A percentile compares a stretch with the other conserved stretches of the same genome.
Conservation (phyloP, 2,888 invertebrate species). For the Drosophila dives region DNA sequence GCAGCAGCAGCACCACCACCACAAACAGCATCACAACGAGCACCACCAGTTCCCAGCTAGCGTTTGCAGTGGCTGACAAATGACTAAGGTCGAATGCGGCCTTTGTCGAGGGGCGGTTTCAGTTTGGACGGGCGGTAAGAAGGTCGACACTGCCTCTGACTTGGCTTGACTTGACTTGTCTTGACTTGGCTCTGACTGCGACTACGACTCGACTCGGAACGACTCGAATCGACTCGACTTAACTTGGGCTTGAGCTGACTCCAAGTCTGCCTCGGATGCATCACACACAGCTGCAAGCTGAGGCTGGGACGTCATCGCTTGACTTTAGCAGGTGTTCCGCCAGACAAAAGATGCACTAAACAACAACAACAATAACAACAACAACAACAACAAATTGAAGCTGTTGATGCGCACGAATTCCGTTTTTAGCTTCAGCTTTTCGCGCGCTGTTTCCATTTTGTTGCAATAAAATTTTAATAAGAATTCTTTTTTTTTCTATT, state of each 20-base stretch:
- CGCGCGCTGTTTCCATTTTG: slow-evolving; percentile 71
- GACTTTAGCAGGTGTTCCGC: slow-evolving; percentile 77
- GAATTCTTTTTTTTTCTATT: slow-evolving; percentile 54
- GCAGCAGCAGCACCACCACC: slow-evolving; percentile 19
- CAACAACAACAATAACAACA: slow-evolving; percentile 49
- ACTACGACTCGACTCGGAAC: background rate
- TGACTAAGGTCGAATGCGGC: slow-evolving; percentile 75
- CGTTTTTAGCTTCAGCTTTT: slow-evolving; percentile 74
- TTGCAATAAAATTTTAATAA: slow-evolving; percentile 79
- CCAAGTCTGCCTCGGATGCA: slow-evolving; percentile 56
- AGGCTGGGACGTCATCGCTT: slow-evolving; percentile 67
- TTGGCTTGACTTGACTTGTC: slow-evolving; percentile 54
- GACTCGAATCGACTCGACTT: slow-evolving; percentile 15
- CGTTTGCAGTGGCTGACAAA: slow-evolving; percentile 69
- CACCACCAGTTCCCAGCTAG: slow-evolving; percentile 49
- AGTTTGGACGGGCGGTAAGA: slow-evolving; percentile 75
- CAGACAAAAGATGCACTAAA: slow-evolving; percentile 60
- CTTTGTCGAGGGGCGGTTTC: slow-evolving; percentile 69
- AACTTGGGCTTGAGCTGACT: slow-evolving; percentile 38
- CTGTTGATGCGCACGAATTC: slow-evolving; percentile 80
- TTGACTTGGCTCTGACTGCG: slow-evolving; percentile 1
- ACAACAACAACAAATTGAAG: slow-evolving; percentile 67
- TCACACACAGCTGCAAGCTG: slow-evolving; percentile 65
- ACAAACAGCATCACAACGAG: slow-evolving; percentile 8
- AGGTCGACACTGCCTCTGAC: slow-evolving; percentile 68